Percentiles rank a stretch among this genome's conserved stretches.
Evolutionary conservation across 2,113 vertebrate genomes (phyloP).

Genomic region (Apistogramma diplotaenia): DNA sequence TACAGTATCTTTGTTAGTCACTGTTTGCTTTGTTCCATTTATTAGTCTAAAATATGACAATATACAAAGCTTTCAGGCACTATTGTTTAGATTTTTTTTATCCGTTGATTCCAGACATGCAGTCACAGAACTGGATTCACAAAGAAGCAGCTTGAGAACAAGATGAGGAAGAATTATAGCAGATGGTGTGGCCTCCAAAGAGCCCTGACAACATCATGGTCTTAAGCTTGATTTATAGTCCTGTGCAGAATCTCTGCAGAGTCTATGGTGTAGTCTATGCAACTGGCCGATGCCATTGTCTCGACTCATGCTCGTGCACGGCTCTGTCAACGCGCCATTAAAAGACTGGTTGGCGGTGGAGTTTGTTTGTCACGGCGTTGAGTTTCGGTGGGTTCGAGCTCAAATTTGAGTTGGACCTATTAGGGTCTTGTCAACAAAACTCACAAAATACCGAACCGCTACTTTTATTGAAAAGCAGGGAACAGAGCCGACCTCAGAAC

Average conservation of each 20-base stretch:
- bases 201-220: neutral
- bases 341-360: neutral
- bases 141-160: neutral
- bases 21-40: neutral
- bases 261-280: neutral
- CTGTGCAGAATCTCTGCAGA: neutral
- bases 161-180: neutral
- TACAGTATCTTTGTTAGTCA: neutral
- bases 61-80: neutral
- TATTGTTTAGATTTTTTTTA: neutral
- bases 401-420: no score
- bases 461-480: no score
- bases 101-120: neutral
- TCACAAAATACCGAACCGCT: no score
- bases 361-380: neutral
- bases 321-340: neutral
- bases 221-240: neutral
- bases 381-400: neutral
- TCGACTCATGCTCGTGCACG: neutral
- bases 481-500: no score
- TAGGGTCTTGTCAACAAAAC: no score
- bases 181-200: neutral
- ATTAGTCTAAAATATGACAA: neutral
- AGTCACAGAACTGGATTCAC: neutral
- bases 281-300: neutral